Evolutionary conservation across 2,888 invertebrate genomes (phyloP).

Genomic region (Didymodactylos carnosus): DNA sequence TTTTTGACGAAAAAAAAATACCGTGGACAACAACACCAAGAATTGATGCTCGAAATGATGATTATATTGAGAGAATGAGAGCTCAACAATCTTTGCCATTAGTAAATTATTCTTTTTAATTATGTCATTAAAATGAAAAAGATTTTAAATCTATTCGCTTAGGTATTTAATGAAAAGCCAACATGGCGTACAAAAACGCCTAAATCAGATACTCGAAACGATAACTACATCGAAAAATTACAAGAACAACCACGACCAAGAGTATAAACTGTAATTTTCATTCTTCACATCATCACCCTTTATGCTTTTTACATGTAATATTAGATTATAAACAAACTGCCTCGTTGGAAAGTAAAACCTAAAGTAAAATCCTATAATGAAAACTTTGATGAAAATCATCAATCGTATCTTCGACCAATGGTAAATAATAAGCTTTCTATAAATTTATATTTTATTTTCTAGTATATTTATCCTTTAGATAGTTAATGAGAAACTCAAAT

Average conservation of each 20-base stretch:
- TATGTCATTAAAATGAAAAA: too few species aligned
- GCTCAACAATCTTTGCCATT: background rate
- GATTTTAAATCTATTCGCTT: too few species aligned
- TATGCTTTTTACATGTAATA: background rate
- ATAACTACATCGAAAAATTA: too few species aligned
- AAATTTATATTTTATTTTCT: too few species aligned
- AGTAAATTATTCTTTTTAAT: too few species aligned
- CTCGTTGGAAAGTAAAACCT: background rate
- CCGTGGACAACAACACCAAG: background rate
- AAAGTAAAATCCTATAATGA: background rate
- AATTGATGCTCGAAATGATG: background rate
- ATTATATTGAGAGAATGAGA: background rate
- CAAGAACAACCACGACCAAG: background rate
- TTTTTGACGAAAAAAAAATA: background rate
- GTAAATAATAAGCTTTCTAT: background rate
- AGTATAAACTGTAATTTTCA: background rate
- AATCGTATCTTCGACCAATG: background rate
- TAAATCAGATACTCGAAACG: too few species aligned
- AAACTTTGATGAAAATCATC: background rate
- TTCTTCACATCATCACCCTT: too few species aligned
- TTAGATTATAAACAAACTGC: background rate
- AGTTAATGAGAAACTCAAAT: too few species aligned
- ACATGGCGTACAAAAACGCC: too few species aligned
- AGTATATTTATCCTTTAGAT: too few species aligned
- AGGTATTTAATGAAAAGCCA: too few species aligned